Percentiles rank a stretch among this genome's conserved stretches.
Conservation (phyloP, 2,797 vertebrate species). For the Sardinella longiceps region DNA sequence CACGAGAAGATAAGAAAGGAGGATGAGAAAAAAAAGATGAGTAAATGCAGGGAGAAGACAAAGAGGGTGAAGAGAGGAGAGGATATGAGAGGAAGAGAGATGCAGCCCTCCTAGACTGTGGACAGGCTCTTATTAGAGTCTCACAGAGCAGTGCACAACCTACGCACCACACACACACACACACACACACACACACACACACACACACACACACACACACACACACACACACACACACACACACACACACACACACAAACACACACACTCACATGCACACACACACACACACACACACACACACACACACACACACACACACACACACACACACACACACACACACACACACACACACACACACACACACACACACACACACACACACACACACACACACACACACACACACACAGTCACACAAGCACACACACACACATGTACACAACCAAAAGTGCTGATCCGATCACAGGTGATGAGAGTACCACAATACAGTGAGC, state of each 20-base stretch:
- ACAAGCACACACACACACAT: constrained; percentile 8
- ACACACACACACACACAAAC: too few relatives aligned
- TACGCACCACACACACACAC: constrained; percentile 56
- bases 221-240: constrained; percentile 62
- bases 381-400: constrained; percentile 68
- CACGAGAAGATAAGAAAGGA: not conserved
- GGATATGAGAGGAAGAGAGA: not conserved
- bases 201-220: not conserved
- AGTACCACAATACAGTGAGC: not conserved
- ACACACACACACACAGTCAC: not conserved
- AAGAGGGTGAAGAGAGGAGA: not conserved
- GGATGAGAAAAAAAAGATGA: too few relatives aligned
- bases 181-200: too few relatives aligned
- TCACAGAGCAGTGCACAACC: not conserved
- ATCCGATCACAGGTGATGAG: not conserved
- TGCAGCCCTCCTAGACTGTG: too few relatives aligned
- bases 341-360: not conserved
- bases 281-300: not conserved
- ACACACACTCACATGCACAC: too few relatives aligned
- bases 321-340: not conserved
- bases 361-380: not conserved
- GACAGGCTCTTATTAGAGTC: too few relatives aligned
- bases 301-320: not conserved
- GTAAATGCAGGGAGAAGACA: not conserved
- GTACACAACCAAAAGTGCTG: not conserved